A percentile compares a stretch with the other conserved stretches of the same genome.
Conservation (phyloP, 2,888 invertebrate species). For the Nomada ruficornis region DNA sequence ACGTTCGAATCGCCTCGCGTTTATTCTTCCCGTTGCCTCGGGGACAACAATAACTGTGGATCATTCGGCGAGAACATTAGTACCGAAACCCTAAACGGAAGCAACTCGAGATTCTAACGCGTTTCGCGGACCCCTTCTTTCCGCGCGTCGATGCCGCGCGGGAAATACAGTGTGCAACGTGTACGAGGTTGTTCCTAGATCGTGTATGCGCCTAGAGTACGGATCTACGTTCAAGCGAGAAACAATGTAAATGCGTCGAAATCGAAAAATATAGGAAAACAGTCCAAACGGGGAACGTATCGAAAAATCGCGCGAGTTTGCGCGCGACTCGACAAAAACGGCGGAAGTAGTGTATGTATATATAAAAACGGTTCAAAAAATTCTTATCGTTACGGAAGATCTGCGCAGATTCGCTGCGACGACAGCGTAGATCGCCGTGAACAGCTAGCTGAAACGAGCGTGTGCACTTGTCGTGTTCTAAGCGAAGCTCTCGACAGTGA, state of each 20-base stretch:
- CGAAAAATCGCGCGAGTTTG: constrained; percentile 15
- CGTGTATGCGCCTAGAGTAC: constrained; percentile 15
- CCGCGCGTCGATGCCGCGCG: not conserved
- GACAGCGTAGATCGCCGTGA: constrained; percentile 7
- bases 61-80: constrained; percentile 1
- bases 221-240: constrained; percentile 38
- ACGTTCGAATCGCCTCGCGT: not conserved
- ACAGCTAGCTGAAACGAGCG: no score
- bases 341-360: constrained; percentile 5
- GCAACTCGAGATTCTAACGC: constrained; percentile 20
- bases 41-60: not conserved
- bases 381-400: constrained; percentile 52
- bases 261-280: constrained; percentile 55
- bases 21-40: not conserved
- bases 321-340: constrained; percentile 3
- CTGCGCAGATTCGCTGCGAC: constrained; percentile 16
- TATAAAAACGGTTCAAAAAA: constrained; percentile 53
- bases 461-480: not conserved
- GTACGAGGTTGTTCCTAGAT: constrained; percentile 10
- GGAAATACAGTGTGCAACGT: constrained; percentile 2
- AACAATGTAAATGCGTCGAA: constrained; percentile 57
- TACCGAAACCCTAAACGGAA: constrained; percentile 41
- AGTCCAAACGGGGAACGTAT: constrained; percentile 44
- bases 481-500: constrained; percentile 5
- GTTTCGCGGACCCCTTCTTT: not conserved